A percentile compares a stretch with the other conserved stretches of the same genome.
These are phyloP conservation scores for Grammomys dolichurus DNA, from an alignment of 2,113 vertebrate species.

Conservation along the genomic window DNA sequence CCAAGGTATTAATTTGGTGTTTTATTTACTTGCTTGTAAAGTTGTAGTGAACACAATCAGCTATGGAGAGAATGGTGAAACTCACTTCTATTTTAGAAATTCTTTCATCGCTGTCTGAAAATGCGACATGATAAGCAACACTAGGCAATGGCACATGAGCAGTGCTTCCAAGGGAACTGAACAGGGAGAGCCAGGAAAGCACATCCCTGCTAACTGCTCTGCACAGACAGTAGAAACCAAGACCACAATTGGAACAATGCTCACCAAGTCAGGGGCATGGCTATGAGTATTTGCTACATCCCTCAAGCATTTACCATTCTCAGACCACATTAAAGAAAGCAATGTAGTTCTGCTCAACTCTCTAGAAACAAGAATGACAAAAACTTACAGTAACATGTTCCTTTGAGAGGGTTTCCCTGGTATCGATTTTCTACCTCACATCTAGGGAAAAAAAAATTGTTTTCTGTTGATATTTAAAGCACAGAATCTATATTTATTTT, in stretches of 20 bases:
- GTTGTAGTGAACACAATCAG: constrained; percentile 17
- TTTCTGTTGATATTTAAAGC: constrained; percentile 49
- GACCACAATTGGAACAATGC: background rate
- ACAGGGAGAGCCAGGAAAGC: background rate
- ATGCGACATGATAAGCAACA: background rate
- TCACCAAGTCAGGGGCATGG: background rate
- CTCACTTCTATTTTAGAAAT: constrained; percentile 30
- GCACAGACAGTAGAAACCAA: background rate
- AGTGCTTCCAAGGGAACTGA: background rate
- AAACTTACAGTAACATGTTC: constrained; percentile 98
- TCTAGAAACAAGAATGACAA: constrained; percentile 61
- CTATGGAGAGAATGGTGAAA: constrained; percentile 33
- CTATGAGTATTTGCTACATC: background rate
- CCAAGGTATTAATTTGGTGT: constrained; percentile 4
- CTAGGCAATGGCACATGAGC: background rate
- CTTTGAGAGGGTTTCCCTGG: constrained; percentile 99
- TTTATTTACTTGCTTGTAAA: constrained; percentile 44
- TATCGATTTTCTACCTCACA: constrained; percentile 99
- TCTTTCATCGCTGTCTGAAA: constrained; percentile 3
- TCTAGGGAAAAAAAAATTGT: constrained; percentile 84
- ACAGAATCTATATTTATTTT: constrained; percentile 56
- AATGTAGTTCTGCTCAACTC: constrained; percentile 26
- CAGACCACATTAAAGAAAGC: constrained; percentile 46
- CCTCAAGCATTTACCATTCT: background rate
- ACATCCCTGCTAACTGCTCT: background rate